Conservation (phyloP, 1,140 invertebrate genomes). For the Philaenus spumarius region DNA sequence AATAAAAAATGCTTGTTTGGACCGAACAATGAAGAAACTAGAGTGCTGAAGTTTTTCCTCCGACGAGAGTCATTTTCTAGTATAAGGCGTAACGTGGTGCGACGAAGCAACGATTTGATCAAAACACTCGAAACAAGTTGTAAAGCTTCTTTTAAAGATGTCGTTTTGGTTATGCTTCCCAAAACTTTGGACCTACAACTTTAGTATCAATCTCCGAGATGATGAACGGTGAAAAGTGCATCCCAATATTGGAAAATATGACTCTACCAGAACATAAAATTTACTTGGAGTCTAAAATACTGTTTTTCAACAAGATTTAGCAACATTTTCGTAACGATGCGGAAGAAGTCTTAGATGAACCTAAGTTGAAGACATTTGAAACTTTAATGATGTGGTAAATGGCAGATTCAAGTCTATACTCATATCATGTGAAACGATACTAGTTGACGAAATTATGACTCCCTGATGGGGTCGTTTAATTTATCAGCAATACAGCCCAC, state of each 20-base stretch:
- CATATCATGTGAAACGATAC: no score
- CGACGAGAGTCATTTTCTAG: not conserved
- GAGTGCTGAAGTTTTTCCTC: not conserved
- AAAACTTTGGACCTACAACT: not conserved
- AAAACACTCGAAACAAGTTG: not conserved
- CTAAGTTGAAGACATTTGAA: no score
- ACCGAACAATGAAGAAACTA: not conserved
- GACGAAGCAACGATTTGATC: not conserved
- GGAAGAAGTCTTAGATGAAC: no score
- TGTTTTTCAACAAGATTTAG: no score
- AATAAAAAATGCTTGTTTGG: not conserved
- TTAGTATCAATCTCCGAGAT: not conserved
- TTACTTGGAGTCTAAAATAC: no score
- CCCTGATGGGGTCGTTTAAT: no score
- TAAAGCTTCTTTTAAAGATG: not conserved
- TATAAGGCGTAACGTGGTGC: not conserved
- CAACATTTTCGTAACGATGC: no score
- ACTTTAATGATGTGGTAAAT: no score
- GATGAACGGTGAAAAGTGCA: slow-evolving; percentile 4
- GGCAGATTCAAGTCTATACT: no score
- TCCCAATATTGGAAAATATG: not conserved
- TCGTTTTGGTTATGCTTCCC: not conserved
- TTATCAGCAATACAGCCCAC: no score
- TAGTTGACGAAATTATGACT: no score
- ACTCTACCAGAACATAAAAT: not conserved